Base-by-base conservation (phyloP, 2,113 vertebrate genomes). In the Aptenodytes patagonicus region DNA sequence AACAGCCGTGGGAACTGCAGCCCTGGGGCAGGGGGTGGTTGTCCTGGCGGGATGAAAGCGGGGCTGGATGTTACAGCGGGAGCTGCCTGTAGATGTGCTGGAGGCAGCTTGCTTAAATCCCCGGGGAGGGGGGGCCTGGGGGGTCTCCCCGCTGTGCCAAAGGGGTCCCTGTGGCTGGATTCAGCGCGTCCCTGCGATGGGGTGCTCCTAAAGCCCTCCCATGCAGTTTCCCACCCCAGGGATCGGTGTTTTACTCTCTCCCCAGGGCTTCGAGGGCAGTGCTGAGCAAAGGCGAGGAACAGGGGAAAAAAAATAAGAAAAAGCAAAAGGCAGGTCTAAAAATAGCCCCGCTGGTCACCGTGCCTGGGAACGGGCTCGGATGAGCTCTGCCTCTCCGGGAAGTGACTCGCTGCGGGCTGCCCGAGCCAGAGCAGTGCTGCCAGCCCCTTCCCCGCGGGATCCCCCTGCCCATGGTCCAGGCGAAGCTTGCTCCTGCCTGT, bases 111-210 rank as follows among this genome's bases (percentile, higher is more conserved):
- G 17, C 19, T 17, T 14, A 25, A 26, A 31, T n/a, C 34, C 16
- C 10, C 2, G 25, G 0, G 2, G 15, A 6, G 26, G 21, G n/a
- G 10, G 8, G 24, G 25, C 25, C 54, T 0, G 4, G 16, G 25
- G 10, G 7, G 5, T 58, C 4, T 58, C 78, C 21, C 9, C 1
- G 9, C 42, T n/a, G 36, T 18, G 40, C 36, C 28, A 3, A 32
- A 31, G 42, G 15, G 18, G 29, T 18, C 34, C 28, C 54, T 1
- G 2, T 0, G 29, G 61, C 36, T n/a, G 2, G 0, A 8, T 51
- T 31, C 1, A 0, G 25, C 0, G 2, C 8, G 29, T 47, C 51
- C 42, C 32, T 13, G 32, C 0, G 0, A 4, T 9, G 32, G 25
- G 89, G 15, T 10, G 4, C 36, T 75, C 70, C 70, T 28, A 1